These are phyloP conservation scores for Eptatretus atami DNA, from an alignment of 2,797 vertebrate species.

Conservation along the genomic window DNA sequence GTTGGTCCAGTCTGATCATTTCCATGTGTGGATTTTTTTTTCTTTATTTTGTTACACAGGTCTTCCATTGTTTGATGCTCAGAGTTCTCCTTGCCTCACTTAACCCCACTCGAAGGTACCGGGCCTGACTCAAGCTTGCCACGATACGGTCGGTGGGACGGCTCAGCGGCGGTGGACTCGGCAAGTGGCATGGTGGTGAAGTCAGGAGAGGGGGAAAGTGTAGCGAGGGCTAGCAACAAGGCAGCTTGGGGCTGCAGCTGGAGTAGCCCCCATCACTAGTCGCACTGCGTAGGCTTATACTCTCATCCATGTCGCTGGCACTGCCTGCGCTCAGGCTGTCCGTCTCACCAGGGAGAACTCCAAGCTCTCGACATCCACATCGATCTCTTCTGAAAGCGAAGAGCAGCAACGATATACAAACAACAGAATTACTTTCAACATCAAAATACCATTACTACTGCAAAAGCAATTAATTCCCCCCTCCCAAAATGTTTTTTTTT, in stretches of 20 bases:
- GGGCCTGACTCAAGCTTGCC: neutral
- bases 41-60: neutral
- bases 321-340: constrained; percentile 3
- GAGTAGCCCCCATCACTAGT: neutral
- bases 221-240: neutral
- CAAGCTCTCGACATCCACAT: neutral
- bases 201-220: neutral
- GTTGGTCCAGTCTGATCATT: too few species aligned
- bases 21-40: too few species aligned
- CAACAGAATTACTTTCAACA: too few species aligned
- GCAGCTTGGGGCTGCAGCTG: neutral
- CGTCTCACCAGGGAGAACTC: constrained; percentile 2
- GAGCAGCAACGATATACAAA: too few species aligned
- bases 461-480: too few species aligned
- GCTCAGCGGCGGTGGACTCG: neutral
- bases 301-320: constrained; percentile 1
- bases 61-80: neutral
- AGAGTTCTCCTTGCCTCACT: neutral
- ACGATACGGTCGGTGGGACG: neutral
- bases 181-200: too few species aligned
- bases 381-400: neutral
- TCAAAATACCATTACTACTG: too few species aligned
- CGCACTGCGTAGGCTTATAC: constrained; percentile 1
- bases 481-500: too few species aligned
- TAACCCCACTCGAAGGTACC: neutral